Conservation (phyloP, 2,113 vertebrate genomes). For the Chloroceryle aenea region DNA sequence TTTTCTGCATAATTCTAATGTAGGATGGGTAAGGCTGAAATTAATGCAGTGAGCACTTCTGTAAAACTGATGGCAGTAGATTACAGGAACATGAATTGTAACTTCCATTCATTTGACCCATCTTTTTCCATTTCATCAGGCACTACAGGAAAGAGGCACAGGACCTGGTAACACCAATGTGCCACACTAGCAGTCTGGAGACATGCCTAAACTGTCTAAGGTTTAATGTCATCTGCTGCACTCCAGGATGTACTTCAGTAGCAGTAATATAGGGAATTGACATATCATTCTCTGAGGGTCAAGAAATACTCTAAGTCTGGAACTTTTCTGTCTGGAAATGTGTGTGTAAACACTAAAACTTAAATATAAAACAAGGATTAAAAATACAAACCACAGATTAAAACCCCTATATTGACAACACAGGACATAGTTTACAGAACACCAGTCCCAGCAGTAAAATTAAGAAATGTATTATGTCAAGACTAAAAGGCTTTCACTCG, state of each 20-base stretch:
- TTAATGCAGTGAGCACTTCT: background rate
- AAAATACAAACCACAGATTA: background rate
- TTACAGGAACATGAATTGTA: background rate
- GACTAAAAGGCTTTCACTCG: background rate
- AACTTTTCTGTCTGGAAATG: background rate
- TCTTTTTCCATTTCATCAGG: background rate
- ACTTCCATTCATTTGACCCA: background rate
- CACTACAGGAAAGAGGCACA: background rate
- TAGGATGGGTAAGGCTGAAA: background rate
- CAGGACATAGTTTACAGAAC: background rate
- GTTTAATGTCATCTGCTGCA: background rate
- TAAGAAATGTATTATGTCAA: background rate
- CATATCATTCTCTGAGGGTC: background rate
- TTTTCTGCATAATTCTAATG: background rate
- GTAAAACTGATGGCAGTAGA: background rate
- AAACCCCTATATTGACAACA: background rate
- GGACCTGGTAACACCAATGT: background rate
- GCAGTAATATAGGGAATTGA: background rate
- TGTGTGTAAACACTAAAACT: background rate
- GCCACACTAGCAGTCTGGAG: background rate
- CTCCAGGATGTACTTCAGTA: background rate
- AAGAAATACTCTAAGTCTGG: background rate
- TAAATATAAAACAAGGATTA: background rate
- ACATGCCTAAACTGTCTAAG: background rate
- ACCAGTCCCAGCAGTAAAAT: background rate